Evolutionary conservation across 37 sponge, comb jelly and placozoan species (phyloP), one percentile per base, ranked within the genome.

Genomic region (Bolinopsis microptera): DNA sequence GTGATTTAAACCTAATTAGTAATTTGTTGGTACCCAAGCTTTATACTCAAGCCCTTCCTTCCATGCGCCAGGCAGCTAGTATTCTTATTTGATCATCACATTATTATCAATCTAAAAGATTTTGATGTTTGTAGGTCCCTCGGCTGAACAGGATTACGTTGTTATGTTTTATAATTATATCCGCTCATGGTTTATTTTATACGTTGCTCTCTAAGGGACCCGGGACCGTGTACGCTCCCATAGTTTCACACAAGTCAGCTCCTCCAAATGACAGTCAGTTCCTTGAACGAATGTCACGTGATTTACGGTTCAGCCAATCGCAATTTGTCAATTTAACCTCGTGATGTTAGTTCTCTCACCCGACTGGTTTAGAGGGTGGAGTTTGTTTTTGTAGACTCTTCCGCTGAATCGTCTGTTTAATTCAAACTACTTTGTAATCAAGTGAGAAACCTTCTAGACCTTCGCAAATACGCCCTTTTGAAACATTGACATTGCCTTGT

Each of bases 1-100:
- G 74, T 26, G 74, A 70, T 70, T 70, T 70, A 70, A 70, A 70
- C 74, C 74, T 26, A 26, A 70, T 70, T 70, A 70, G 74, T 70
- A 70, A 70, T 70, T 70, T 70, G 74, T 70, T 22, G 74, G 74
- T 28, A 48, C 25, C 74, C 74, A 70, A 70, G 74, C 74, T 70
- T 70, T 48, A 48, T 48, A 13, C 61, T 48, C 61, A 48, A 48
- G n/a, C 61, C 61, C 61, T 48, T 48, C 61, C 61, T 48, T 48
- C 61, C 61, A 5, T 48, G 13, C 13, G 9, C 61, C 61, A 48
- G 61, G 61, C 61, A 48, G 61, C 61, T 48, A 48, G 61, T 48
- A 13, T 48, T 48, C 61, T 48, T 13, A 5, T 48, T 48, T 48
- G 13, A 18, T 48, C 9, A 48, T 48, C 61, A 13, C 61, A 48